These are phyloP conservation scores for Spialia ferax DNA, from an alignment of 2,888 invertebrate genomes.

Conservation along the genomic window DNA sequence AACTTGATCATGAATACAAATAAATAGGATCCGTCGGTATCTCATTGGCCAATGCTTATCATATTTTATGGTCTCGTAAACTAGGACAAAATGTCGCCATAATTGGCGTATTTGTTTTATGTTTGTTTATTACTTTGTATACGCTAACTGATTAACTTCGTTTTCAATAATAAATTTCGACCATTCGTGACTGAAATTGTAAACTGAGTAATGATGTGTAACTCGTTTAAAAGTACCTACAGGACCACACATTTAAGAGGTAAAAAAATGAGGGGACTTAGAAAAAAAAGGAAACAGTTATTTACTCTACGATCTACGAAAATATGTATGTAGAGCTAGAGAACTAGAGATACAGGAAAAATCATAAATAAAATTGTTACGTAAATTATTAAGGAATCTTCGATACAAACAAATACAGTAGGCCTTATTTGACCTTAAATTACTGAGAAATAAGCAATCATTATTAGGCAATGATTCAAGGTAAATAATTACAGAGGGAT, in stretches of 20 bases:
- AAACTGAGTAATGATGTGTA: background rate
- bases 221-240: background rate
- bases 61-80: constrained; percentile 68
- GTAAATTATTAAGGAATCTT: background rate
- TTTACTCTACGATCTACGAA: too few species aligned
- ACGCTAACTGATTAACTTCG: constrained; percentile 30
- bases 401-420: background rate
- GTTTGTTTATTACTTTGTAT: constrained; percentile 46
- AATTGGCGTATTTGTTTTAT: constrained; percentile 65
- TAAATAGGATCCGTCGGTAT: constrained; percentile 75
- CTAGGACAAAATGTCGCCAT: constrained; percentile 52
- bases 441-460: background rate
- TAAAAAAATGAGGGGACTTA: background rate
- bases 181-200: background rate
- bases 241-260: background rate
- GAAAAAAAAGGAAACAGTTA: too few species aligned
- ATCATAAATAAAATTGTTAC: background rate
- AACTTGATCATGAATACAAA: constrained; percentile 78
- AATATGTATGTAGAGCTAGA: too few species aligned
- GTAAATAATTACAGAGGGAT: background rate
- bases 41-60: constrained; percentile 78
- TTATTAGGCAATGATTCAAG: background rate
- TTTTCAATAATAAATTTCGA: background rate
- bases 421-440: background rate
- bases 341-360: background rate